These are phyloP conservation scores for Tachuris rubrigastra DNA, from an alignment of 2,113 vertebrate species.

Conservation along the genomic window DNA sequence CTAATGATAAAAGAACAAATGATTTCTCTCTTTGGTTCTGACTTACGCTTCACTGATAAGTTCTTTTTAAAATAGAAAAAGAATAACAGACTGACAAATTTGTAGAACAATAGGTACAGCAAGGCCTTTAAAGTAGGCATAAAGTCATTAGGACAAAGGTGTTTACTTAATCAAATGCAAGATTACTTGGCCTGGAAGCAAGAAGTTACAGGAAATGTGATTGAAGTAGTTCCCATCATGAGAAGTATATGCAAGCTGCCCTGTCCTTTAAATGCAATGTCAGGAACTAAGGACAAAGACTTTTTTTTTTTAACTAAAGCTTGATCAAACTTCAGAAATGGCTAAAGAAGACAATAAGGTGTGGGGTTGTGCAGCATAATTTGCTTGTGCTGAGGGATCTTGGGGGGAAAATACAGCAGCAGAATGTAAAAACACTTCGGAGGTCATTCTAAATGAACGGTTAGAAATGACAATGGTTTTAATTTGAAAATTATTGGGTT, in stretches of 20 bases:
- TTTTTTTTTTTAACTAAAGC: not conserved
- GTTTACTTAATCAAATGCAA: constrained; percentile 64
- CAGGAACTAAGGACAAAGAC: constrained; percentile 16
- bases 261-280: not conserved
- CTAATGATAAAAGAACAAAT: constrained; percentile 17
- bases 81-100: constrained; percentile 33
- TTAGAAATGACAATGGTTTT: not conserved
- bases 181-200: constrained; percentile 57
- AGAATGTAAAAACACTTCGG: not conserved
- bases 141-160: constrained; percentile 61
- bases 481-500: not conserved
- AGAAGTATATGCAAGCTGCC: constrained; percentile 6
- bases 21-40: constrained; percentile 24
- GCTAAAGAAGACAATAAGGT: not conserved
- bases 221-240: constrained; percentile 34
- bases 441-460: not conserved
- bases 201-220: constrained; percentile 61
- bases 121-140: constrained; percentile 48
- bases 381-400: not conserved
- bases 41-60: constrained; percentile 13
- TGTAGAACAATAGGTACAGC: constrained; percentile 54
- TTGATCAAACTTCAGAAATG: not conserved
- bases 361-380: not conserved
- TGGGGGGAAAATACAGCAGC: not conserved
- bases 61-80: not conserved